Base-by-base conservation (phyloP, 2,888 invertebrate genomes). In the Blastobasis lacticolella region DNA sequence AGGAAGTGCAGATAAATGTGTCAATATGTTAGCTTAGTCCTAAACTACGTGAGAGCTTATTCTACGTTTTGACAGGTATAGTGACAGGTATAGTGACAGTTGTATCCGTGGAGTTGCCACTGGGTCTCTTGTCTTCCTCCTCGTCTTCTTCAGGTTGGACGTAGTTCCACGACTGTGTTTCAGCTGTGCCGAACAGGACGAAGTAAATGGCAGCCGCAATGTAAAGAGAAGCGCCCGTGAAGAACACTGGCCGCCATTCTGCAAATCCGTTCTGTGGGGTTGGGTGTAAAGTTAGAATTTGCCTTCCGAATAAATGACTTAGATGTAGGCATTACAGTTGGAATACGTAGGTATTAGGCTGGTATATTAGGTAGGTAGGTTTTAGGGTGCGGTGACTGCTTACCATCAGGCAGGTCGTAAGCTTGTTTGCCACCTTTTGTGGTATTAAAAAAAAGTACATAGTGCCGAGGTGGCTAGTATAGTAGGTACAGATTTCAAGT, bases 231-330 rank as follows among this genome's bases (percentile, higher is more conserved):
- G 93, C 92, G 0, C 94, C 94, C 38, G 94, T 92, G 63, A 92
- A 88, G 69, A 94, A 94, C 49, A 94, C 91, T 38, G 90, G 89
- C 49, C 93, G 90, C 94, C 94, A 95, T 73, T 94, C 91, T 36
- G 90, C 85, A 50, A 94, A 88, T n/a, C 93, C 93, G 59, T 93
- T 94, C 94, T 94, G 71, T 10, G n/a, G 84, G 83, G 55, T 23
- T 23, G 23, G 23, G 23, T 23, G 23, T 23, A 23, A 23, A 23
- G 23, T 23, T 23, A 23, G 23, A 23, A 23, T 23, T 23, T 23
- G 23, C 23, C 3, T 23, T 23, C 23, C 23, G 23, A 23, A 23
- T 23, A 23, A 23, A 23, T 23, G 3, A 23, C 23, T 23, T 23
- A 23, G 23, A 23, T 23, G 23, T 23, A 23, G 23, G 23, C 23